phyloP scores from a whole-genome alignment of 2,113 vertebrate species.

The Arothron firmamentum region DNA sequence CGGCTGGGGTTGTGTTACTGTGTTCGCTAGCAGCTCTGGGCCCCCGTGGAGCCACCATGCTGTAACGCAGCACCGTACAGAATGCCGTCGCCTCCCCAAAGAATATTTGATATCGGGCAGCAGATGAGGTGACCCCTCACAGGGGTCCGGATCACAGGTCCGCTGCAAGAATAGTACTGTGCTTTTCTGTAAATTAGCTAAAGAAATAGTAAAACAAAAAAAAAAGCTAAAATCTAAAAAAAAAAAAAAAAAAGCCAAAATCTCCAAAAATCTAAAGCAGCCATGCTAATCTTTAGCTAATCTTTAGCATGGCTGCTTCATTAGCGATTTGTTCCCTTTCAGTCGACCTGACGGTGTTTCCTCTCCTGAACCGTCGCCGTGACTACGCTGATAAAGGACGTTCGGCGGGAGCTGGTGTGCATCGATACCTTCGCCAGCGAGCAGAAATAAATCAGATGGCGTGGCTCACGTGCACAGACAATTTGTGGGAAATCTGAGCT shows the following conservation, averaged over 20 bases:
- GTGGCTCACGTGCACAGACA: conserved; percentile 58
- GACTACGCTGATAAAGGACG: conserved; percentile 51
- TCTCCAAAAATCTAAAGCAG: too few species aligned
- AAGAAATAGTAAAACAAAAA: too few species aligned
- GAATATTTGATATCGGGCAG: conserved; percentile 68
- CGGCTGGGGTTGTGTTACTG: conserved; percentile 68
- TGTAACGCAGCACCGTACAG: conserved; percentile 66
- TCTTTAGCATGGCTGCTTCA: neutral
- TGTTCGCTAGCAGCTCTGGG: conserved; percentile 66
- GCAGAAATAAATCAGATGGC: conserved; percentile 56
- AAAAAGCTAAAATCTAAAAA: conserved; percentile 1
- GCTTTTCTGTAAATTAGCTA: too few species aligned
- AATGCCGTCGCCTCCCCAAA: conserved; percentile 60
- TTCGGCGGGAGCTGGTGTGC: conserved; percentile 61
- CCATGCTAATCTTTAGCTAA: neutral
- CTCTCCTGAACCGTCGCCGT: too few species aligned
- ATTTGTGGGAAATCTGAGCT: conserved; percentile 61
- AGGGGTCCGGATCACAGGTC: neutral
- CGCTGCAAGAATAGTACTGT: too few species aligned
- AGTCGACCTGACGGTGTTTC: too few species aligned
- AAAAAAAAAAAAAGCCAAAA: too few species aligned
- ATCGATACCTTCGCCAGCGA: conserved; percentile 55
- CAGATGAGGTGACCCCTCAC: conserved; percentile 48
- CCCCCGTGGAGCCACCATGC: conserved; percentile 65
- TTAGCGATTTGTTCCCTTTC: neutral